Base-by-base conservation (phyloP, 2,888 invertebrate species). In the Myopa testacea region DNA sequence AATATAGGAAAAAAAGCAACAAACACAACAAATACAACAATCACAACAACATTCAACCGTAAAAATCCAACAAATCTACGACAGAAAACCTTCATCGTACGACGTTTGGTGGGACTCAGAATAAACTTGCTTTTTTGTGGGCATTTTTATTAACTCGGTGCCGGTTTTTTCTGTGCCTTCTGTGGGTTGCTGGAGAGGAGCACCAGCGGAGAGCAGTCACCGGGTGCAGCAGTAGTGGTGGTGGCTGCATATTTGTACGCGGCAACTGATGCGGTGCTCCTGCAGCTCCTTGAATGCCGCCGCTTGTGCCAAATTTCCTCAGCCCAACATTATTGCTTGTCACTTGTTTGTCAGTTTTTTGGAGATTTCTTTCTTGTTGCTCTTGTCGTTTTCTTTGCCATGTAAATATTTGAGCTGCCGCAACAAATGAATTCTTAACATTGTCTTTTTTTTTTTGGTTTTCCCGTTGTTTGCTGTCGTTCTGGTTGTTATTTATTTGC, bases 401-500 rank as follows among this genome's bases (percentile, higher is more conserved):
- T 62, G 40, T 40, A 14, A n/a, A 16, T 58, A 62, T 45, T 73
- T 62, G n/a, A 40, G 62, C 26, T 73, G 73, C 40, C 40, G 37
- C 72, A 60, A 60, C 72, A 58, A 60, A 58, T 60, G 72, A n/a
- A 60, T 72, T 72, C 40, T 72, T 60, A 26, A 62, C 73, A 40
- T 73, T 73, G 60, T 60, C 40, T 73, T 60, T 62, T 37, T 62
- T 38, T 60, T 62, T 37, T 62, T 38, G 40, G 40, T 45, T 38
- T 38, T 38, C 5, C 10, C 65, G 14, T 37, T 37, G 19, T 65
- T 65, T 34, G 5, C 16, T 58, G 12, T 16, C 38, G 58, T n/a
- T 38, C n/a, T 38, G 19, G 4, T 58, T 38, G 58, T 62, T 73
- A 40, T 73, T 55, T 73, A 62, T 62, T 73, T 62, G 40, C 40